phyloP scores from a whole-genome alignment of 2,888 invertebrate species.

The Elegia similella region DNA sequence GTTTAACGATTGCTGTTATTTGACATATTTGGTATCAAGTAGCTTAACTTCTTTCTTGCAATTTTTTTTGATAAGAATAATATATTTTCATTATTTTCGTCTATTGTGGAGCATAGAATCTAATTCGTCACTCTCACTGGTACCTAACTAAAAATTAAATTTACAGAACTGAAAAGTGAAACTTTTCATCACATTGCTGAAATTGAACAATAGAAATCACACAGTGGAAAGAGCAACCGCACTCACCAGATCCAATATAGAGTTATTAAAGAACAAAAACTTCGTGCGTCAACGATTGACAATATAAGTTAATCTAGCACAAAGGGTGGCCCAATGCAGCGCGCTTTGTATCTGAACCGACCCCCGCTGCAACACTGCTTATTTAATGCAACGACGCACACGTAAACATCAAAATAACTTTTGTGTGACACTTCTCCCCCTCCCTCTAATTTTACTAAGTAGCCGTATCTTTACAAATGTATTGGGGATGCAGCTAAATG shows the following conservation, averaged over 20 bases:
- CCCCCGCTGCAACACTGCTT: conserved; percentile 74
- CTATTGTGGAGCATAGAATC: too few species aligned
- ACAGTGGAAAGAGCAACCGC: conserved; percentile 3
- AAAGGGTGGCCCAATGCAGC: conserved; percentile 64
- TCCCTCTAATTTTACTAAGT: conserved; percentile 79
- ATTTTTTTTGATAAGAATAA: too few species aligned
- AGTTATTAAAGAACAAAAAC: conserved; percentile 38
- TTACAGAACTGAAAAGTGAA: not conserved
- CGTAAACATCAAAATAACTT: conserved; percentile 82
- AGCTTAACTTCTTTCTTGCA: too few species aligned
- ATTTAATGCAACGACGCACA: conserved; percentile 81
- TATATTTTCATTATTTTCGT: too few species aligned
- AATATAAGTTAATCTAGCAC: conserved; percentile 73
- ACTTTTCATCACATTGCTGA: not conserved
- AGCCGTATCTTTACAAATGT: conserved; percentile 76
- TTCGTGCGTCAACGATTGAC: conserved; percentile 49
- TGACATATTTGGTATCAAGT: not conserved
- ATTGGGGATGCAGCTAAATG: conserved; percentile 66
- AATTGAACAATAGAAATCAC: not conserved
- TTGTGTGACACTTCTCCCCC: conserved; percentile 77
- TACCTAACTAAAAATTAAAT: too few species aligned
- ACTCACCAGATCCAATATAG: conserved; percentile 20
- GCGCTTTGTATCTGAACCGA: conserved; percentile 62
- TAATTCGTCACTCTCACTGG: too few species aligned
- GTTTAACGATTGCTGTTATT: not conserved